These are phyloP conservation scores for Drymodes brunneopygia DNA, from an alignment of 2,113 vertebrate genomes.

Conservation along the genomic window DNA sequence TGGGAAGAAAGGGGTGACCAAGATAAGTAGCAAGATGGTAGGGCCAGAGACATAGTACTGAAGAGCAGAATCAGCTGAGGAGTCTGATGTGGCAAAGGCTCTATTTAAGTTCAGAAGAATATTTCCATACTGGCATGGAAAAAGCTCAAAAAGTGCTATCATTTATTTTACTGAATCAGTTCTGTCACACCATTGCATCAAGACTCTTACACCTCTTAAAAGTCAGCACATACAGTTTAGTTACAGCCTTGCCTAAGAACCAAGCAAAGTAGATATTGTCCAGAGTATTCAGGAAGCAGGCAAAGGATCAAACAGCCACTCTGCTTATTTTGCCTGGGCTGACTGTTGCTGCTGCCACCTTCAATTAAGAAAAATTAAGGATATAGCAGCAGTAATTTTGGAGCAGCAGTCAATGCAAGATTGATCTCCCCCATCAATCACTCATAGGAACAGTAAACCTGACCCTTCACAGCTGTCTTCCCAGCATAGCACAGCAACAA, in stretches of 20 bases:
- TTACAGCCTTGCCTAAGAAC: neutral
- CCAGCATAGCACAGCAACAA: neutral
- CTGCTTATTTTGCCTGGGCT: neutral
- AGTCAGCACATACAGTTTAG: neutral
- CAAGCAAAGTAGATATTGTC: neutral
- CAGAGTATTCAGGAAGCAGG: neutral
- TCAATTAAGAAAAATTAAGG: neutral
- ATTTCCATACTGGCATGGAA: neutral
- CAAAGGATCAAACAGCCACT: neutral
- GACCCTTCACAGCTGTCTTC: neutral
- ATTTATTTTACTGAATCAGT: neutral
- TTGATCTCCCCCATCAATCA: neutral
- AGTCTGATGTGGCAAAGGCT: neutral
- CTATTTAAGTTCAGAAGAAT: neutral
- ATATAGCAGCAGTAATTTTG: neutral
- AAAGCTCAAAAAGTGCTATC: neutral
- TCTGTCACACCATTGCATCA: neutral
- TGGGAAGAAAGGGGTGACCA: neutral
- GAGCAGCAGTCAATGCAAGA: neutral
- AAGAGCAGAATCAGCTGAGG: neutral
- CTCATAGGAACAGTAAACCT: neutral
- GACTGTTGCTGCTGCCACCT: neutral
- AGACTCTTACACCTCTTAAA: neutral
- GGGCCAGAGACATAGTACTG: neutral
- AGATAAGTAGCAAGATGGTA: neutral